Evolutionary conservation across 2,113 vertebrate genomes (phyloP), one percentile per base, ranked within the genome.

Genomic region (Mugil cephalus): DNA sequence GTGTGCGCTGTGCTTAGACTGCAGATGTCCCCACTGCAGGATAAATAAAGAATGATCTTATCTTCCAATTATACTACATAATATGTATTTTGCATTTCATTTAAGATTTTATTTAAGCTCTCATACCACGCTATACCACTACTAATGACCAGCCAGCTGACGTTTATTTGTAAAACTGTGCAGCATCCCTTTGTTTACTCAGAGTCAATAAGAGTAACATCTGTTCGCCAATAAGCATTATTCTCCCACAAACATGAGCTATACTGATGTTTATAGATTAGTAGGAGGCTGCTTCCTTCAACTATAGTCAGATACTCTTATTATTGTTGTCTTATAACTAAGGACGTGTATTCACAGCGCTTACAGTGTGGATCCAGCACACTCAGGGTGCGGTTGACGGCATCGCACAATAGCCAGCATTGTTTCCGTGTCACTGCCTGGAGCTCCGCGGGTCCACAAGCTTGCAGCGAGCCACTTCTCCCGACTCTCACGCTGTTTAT

Each of bases 391-490:
- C 51, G 52, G 51, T 18, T 77, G 47, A 78, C 15, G 45, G 1
- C 1, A 19, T 59, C 45, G 18, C 43, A 43, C 21, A 60, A 35
- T 46, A 43, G 10, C 39, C 30, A 45, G 53, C 60, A 45, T 51
- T 54, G 19, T 74, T 53, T 83, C 47, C 56, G 4, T 56, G 58
- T 65, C 56, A 18, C 47, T 40, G 38, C 62, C 61, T 66, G 38
- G 46, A 45, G 71, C 50, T 60, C 38, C 47, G 50, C 45, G 43
- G 8, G 62, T 51, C 71, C 45, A 45, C 46, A 66, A 30, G 6
- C 39, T 17, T n/a, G 48, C 61, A 45, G 6, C 19, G 50, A 74
- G 56, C 43, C 10, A 19, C 47, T 53, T 58, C 18, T 42, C 51
- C 65, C 12, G 8, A 69, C 43, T 70, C 38, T 45, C 19, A 54